Conservation (phyloP, 2,113 vertebrate genomes). For the Apus apus region DNA sequence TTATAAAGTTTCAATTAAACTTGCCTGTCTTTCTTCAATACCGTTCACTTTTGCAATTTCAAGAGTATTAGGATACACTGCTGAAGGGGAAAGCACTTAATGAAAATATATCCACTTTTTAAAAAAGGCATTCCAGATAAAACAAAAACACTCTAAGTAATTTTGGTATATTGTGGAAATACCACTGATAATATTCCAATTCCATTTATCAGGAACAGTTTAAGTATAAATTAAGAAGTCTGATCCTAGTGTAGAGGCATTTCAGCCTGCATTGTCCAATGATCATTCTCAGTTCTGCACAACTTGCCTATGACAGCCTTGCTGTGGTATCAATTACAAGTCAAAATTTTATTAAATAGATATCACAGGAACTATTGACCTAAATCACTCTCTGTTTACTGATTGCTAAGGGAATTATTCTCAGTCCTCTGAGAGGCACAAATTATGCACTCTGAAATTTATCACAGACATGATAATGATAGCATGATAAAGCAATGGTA, state of each 20-base stretch:
- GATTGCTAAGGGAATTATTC: neutral
- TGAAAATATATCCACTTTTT: neutral
- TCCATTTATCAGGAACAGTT: neutral
- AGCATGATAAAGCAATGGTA: neutral
- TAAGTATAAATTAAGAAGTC: neutral
- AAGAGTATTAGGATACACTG: neutral
- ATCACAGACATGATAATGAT: neutral
- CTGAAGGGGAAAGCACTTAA: neutral
- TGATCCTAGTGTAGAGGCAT: neutral
- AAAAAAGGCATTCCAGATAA: neutral
- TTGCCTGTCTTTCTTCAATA: neutral
- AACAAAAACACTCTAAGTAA: neutral
- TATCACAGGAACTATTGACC: neutral
- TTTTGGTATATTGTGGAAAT: neutral
- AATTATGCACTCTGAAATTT: neutral
- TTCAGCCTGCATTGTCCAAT: neutral
- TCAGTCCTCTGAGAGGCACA: neutral
- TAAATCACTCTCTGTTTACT: neutral
- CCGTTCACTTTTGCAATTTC: neutral
- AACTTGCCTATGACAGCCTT: neutral
- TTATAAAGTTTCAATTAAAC: neutral
- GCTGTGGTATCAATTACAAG: neutral
- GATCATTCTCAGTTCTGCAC: neutral
- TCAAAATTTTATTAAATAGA: neutral
- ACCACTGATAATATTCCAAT: neutral